These are phyloP conservation scores for Phylloscopus trochilus DNA, from an alignment of 2,113 vertebrate species.

Conservation along the genomic window DNA sequence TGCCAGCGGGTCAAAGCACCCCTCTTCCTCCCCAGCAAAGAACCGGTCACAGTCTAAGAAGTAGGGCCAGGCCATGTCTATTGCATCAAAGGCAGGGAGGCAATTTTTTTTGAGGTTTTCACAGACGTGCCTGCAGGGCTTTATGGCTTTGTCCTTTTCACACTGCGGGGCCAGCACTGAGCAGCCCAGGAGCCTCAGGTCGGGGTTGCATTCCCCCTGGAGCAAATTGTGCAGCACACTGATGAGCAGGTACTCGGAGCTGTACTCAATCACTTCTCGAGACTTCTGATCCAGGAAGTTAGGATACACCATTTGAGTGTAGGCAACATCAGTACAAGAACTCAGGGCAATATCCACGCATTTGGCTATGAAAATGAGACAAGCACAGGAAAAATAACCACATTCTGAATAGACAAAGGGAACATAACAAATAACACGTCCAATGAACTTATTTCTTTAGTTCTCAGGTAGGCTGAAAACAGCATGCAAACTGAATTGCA, in stretches of 20 bases:
- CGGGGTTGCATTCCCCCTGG: conserved; percentile 90
- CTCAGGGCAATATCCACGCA: conserved; percentile 83
- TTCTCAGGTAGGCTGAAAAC: background rate
- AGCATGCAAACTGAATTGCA: background rate
- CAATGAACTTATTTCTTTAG: background rate
- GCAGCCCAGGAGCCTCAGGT: conserved; percentile 90
- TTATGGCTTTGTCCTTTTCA: conserved; percentile 67
- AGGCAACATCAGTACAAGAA: conserved; percentile 85
- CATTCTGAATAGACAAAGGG: background rate
- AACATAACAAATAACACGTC: background rate
- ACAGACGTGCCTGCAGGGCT: conserved; percentile 87
- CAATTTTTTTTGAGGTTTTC: conserved; percentile 83
- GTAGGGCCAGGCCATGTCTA: conserved; percentile 98
- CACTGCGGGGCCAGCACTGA: conserved; percentile 89
- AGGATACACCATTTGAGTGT: conserved; percentile 82
- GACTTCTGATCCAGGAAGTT: conserved; percentile 85
- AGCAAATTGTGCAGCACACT: conserved; percentile 89
- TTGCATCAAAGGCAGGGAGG: conserved; percentile 85
- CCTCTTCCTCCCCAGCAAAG: conserved; percentile 83
- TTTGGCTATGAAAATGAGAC: conserved; percentile 65
- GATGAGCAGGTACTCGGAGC: conserved; percentile 89
- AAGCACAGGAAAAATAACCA: background rate
- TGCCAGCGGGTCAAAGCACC: conserved; percentile 87
- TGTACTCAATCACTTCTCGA: conserved; percentile 80
- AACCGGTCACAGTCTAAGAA: conserved; percentile 92